Evolutionary conservation across 2,888 invertebrate genomes (phyloP).

Genomic region (Aphodius granarius): DNA sequence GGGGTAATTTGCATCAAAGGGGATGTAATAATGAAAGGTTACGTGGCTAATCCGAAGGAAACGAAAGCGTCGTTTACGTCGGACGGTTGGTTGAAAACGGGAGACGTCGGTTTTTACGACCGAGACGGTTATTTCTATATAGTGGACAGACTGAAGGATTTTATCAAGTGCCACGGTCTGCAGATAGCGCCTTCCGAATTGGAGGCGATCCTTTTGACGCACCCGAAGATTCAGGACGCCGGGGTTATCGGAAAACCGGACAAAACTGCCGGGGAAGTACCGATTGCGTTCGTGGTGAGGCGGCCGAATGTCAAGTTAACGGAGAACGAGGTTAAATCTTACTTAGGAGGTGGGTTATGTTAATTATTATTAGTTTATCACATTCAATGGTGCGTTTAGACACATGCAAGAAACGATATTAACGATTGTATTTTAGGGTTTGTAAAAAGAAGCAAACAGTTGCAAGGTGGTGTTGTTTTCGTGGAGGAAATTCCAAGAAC

Average conservation of each 20-base stretch:
- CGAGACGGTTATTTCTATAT: conserved; percentile 75
- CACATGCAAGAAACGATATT: neutral
- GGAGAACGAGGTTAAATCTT: conserved; percentile 50
- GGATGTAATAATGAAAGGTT: conserved; percentile 61
- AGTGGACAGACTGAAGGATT: conserved; percentile 84
- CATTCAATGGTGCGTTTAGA: neutral
- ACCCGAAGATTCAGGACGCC: conserved; percentile 72
- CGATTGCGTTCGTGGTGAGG: conserved; percentile 74
- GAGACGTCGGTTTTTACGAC: conserved; percentile 84
- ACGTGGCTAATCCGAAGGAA: conserved; percentile 68
- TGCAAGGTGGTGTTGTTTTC: conserved; percentile 65
- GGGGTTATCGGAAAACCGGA: conserved; percentile 82
- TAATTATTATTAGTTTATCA: neutral
- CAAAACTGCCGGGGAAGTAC: conserved; percentile 74
- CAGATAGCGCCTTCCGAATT: conserved; percentile 87
- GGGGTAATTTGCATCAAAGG: conserved; percentile 86
- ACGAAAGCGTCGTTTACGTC: conserved; percentile 65
- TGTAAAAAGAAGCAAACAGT: conserved; percentile 66
- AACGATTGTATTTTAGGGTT: conserved; percentile 12
- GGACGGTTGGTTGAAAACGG: conserved; percentile 78
- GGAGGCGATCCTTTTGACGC: conserved; percentile 75
- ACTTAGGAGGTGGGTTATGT: conserved; percentile 59
- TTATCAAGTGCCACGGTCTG: conserved; percentile 88
- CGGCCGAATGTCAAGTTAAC: conserved; percentile 58
- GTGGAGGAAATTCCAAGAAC: conserved; percentile 56